Percentiles rank a stretch among this genome's conserved stretches.
phyloP scores from a whole-genome alignment of 2,888 invertebrate species.

The Liopterus haemorrhoidalis region DNA sequence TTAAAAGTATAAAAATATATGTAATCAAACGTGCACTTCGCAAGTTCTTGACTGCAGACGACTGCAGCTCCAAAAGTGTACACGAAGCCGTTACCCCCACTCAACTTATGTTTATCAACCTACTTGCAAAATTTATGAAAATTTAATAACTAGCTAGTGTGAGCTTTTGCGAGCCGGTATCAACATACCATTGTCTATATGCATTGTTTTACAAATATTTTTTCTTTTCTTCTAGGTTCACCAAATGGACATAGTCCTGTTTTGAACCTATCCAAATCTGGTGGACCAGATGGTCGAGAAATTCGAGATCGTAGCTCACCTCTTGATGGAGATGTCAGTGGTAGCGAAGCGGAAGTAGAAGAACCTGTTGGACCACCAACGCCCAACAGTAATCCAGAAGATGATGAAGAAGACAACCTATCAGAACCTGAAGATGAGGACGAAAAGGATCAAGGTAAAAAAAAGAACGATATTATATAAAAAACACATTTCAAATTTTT shows the following conservation, averaged over 20 bases:
- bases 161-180: not conserved
- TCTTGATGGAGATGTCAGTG: slow-evolving; percentile 60
- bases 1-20: too few species aligned
- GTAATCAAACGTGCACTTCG: too few species aligned
- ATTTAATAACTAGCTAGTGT: too few species aligned
- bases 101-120: too few species aligned
- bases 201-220: slow-evolving; percentile 6
- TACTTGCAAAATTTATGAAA: too few species aligned
- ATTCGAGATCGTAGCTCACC: slow-evolving; percentile 59
- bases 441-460: slow-evolving; percentile 75
- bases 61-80: too few species aligned
- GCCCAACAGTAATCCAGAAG: slow-evolving; percentile 59
- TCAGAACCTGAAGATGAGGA: slow-evolving; percentile 82
- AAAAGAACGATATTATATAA: slow-evolving; percentile 24
- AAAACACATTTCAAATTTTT: too few species aligned
- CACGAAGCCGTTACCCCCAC: too few species aligned
- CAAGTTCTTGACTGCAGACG: too few species aligned
- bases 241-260: slow-evolving; percentile 89
- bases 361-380: slow-evolving; percentile 53
- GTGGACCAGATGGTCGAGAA: slow-evolving; percentile 54
- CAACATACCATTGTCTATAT: not conserved
- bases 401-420: slow-evolving; percentile 80
- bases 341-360: slow-evolving; percentile 60
- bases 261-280: slow-evolving; percentile 84
- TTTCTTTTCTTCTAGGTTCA: slow-evolving; percentile 56